Percentiles rank a stretch among this genome's conserved stretches.
Conservation (phyloP, 2,888 invertebrate species). For the Caenorhabditis sp. region DNA sequence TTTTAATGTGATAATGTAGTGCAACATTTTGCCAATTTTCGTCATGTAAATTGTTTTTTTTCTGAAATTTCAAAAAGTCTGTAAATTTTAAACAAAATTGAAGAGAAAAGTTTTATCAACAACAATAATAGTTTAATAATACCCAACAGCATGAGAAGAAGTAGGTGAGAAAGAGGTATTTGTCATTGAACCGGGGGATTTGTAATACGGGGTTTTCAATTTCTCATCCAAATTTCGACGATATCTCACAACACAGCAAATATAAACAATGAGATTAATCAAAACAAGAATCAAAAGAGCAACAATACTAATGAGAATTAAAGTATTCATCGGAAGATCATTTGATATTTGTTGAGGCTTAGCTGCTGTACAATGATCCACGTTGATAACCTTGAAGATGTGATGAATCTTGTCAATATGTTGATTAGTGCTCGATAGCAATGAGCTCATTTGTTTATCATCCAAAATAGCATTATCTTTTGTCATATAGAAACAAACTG, state of each 20-base stretch:
- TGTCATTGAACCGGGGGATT: neutral
- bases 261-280: conserved; percentile 45
- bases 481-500: conserved; percentile 35
- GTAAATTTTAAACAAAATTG: neutral
- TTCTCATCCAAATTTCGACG: conserved; percentile 26
- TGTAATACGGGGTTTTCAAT: conserved; percentile 8
- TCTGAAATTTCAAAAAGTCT: neutral
- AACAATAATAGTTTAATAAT: neutral
- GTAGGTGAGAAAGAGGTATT: neutral
- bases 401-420: conserved; percentile 36
- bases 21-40: too few relatives aligned
- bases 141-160: neutral
- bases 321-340: conserved; percentile 27
- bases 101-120: neutral
- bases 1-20: too few relatives aligned
- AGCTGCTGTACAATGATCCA: conserved; percentile 13
- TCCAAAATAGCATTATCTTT: conserved; percentile 35
- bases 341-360: neutral
- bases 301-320: conserved; percentile 43
- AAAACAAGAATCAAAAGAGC: conserved; percentile 38
- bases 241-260: conserved; percentile 53
- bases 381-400: conserved; percentile 34
- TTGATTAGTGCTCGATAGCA: conserved; percentile 14
- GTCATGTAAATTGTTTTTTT: neutral
- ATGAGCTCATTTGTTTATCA: conserved; percentile 16